These are phyloP conservation scores for Rapana venosa DNA, from an alignment of 2,888 invertebrate species.

Conservation along the genomic window DNA sequence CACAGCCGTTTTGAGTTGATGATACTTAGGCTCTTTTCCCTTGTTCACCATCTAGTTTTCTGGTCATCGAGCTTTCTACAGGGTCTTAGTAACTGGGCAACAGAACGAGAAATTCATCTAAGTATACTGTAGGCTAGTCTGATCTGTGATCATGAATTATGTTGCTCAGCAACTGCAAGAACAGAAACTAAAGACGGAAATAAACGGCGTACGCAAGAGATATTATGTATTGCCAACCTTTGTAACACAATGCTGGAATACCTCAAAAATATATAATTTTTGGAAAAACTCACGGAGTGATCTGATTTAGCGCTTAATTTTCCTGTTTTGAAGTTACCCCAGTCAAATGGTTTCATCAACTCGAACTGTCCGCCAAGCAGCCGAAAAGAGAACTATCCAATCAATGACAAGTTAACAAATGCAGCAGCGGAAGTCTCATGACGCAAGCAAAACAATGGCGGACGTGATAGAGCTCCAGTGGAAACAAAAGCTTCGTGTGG, in stretches of 20 bases:
- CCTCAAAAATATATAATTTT: not conserved
- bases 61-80: too few relatives aligned
- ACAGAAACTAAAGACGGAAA: too few relatives aligned
- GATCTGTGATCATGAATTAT: too few relatives aligned
- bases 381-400: conserved; percentile 45
- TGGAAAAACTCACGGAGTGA: not conserved
- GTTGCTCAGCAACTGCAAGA: too few relatives aligned
- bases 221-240: not conserved
- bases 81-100: too few relatives aligned
- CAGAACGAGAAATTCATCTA: too few relatives aligned
- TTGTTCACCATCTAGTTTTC: too few relatives aligned
- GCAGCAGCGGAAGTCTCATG: conserved; percentile 54
- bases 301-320: conserved; percentile 2
- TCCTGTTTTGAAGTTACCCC: not conserved
- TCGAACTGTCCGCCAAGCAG: conserved; percentile 54
- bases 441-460: conserved; percentile 57
- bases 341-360: not conserved
- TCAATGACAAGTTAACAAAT: conserved; percentile 40
- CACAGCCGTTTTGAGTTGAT: too few relatives aligned
- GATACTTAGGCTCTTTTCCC: too few relatives aligned
- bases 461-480: conserved; percentile 43
- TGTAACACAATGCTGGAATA: not conserved
- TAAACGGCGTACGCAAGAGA: too few relatives aligned
- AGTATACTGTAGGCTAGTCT: too few relatives aligned
- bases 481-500: conserved; percentile 32